Evolutionary conservation across 2,797 vertebrate genomes (phyloP).

Genomic region (Graptemys geographica): DNA sequence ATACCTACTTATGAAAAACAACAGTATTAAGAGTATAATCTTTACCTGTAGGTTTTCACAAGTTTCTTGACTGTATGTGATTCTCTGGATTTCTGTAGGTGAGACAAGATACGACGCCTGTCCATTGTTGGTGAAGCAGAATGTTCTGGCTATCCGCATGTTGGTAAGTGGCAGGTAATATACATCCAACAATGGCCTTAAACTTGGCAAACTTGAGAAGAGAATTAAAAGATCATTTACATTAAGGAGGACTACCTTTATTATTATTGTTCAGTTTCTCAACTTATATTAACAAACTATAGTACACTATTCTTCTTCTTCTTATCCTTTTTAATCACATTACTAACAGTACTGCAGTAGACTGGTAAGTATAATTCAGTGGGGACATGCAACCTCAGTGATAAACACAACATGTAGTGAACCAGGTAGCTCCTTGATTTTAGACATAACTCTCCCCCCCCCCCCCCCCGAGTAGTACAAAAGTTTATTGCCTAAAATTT

Average conservation of each 20-base stretch:
- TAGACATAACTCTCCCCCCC: neutral
- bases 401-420: neutral
- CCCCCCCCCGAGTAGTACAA: neutral
- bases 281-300: neutral
- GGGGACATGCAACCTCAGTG: neutral
- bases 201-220: constrained; percentile 91
- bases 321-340: neutral
- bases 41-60: constrained; percentile 97
- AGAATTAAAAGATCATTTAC: constrained; percentile 57
- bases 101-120: constrained; percentile 98
- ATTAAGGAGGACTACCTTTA: neutral
- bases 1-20: neutral
- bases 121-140: constrained; percentile 98
- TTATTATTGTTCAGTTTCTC: neutral
- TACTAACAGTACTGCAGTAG: neutral
- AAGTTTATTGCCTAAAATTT: neutral
- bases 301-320: neutral
- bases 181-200: constrained; percentile 96
- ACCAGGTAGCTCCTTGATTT: neutral
- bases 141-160: constrained; percentile 99
- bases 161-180: constrained; percentile 98
- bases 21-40: neutral
- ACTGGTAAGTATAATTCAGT: neutral
- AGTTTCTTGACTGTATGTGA: constrained; percentile 98
- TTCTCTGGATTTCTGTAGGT: constrained; percentile 97